Evolutionary conservation across 2,888 invertebrate genomes (phyloP).

Genomic region (Ennomos erosarius): DNA sequence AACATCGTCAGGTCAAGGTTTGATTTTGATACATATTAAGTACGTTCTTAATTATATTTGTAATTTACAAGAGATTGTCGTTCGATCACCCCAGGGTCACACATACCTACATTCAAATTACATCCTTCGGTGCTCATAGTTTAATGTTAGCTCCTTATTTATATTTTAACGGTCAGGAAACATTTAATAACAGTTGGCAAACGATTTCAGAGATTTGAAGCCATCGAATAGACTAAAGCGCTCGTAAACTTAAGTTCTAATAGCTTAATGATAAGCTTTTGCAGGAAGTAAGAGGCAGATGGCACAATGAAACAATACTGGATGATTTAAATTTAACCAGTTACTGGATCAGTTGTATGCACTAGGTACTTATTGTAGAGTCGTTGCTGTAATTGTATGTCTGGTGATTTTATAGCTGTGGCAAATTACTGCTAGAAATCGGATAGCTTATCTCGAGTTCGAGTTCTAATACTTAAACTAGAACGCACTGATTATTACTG

Average conservation of each 20-base stretch:
- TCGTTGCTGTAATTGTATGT: slow-evolving; percentile 21
- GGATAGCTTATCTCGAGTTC: slow-evolving; percentile 8
- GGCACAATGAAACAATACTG: slow-evolving; percentile 62
- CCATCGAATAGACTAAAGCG: slow-evolving; percentile 5
- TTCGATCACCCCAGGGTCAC: slow-evolving; percentile 51
- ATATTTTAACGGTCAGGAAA: slow-evolving; percentile 67
- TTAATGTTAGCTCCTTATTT: slow-evolving; percentile 60
- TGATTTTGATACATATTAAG: slow-evolving; percentile 52
- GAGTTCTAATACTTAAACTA: neutral
- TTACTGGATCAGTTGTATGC: slow-evolving; percentile 25
- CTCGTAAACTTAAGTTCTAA: slow-evolving; percentile 47
- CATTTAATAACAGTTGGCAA: slow-evolving; percentile 26
- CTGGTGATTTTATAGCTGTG: slow-evolving; percentile 21
- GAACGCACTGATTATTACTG: too few species aligned
- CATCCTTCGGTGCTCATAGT: slow-evolving; percentile 48
- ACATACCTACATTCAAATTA: slow-evolving; percentile 45
- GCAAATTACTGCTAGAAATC: slow-evolving; percentile 23
- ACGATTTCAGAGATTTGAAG: slow-evolving; percentile 24
- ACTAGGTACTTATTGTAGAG: slow-evolving; percentile 5
- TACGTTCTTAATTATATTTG: slow-evolving; percentile 8
- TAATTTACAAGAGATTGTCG: slow-evolving; percentile 53
- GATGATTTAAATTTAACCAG: slow-evolving; percentile 32
- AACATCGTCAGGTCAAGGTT: slow-evolving; percentile 53
- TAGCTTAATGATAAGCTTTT: slow-evolving; percentile 39
- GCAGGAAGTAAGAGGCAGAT: slow-evolving; percentile 75